A percentile compares a stretch with the other conserved stretches of the same genome.
Evolutionary conservation across 2,113 vertebrate genomes (phyloP).

Genomic region (Riparia riparia): DNA sequence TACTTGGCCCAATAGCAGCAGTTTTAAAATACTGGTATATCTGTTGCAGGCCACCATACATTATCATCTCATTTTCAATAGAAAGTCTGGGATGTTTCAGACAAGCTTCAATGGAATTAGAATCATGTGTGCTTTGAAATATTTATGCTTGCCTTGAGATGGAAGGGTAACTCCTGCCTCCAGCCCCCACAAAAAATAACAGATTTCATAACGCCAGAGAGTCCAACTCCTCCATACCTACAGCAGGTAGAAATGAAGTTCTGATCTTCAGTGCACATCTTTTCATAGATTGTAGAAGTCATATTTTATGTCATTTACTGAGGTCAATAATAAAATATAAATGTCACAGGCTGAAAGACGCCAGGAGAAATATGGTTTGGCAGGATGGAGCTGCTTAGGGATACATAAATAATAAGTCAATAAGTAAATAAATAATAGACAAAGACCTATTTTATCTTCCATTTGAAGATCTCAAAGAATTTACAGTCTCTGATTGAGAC

Average conservation of each 20-base stretch:
- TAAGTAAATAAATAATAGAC: conserved; percentile 73
- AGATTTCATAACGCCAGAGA: conserved; percentile 15
- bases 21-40: conserved; percentile 47
- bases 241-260: conserved; percentile 66
- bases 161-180: conserved; percentile 50
- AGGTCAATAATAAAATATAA: conserved; percentile 68
- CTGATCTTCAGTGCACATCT: conserved; percentile 7
- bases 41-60: conserved; percentile 66
- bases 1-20: conserved; percentile 42
- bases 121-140: conserved; percentile 68
- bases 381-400: conserved; percentile 65
- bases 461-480: conserved; percentile 53
- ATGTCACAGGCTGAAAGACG: conserved; percentile 65
- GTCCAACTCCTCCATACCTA: conserved; percentile 31
- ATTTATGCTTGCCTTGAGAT: conserved; percentile 67
- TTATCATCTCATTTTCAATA: conserved; percentile 66
- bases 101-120: conserved; percentile 57
- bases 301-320: conserved; percentile 61
- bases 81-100: conserved; percentile 60
- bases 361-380: conserved; percentile 35
- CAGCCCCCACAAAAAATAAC: background rate
- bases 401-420: conserved; percentile 68
- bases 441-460: conserved; percentile 57
- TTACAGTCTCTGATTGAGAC: conserved; percentile 22
- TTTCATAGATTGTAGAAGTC: conserved; percentile 48